Conservation (phyloP, 2,797 vertebrate genomes). For the Sus cebifrons region DNA sequence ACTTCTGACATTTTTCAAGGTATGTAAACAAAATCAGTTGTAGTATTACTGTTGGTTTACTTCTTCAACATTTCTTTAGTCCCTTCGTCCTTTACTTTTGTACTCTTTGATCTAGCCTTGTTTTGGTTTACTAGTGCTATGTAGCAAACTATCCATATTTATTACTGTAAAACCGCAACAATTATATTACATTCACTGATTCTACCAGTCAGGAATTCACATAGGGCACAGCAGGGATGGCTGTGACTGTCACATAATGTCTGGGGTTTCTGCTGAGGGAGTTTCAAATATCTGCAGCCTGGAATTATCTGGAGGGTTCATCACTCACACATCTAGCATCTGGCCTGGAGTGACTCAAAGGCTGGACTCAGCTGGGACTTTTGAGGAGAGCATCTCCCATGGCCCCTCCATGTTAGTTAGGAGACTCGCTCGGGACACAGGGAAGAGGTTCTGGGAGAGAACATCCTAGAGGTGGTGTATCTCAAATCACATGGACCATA, state of each 20-base stretch:
- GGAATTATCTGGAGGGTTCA: not conserved
- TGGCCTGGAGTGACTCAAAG: not conserved
- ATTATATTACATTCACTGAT: not conserved
- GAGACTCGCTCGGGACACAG: rapidly evolving
- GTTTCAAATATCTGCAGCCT: not conserved
- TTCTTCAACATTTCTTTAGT: not conserved
- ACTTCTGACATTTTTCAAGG: not conserved
- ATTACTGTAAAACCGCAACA: not conserved
- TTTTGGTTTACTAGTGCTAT: not conserved
- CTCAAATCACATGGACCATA: too few relatives aligned
- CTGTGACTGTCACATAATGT: not conserved
- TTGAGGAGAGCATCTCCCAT: not conserved
- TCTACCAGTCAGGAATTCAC: not conserved
- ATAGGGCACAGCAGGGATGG: not conserved
- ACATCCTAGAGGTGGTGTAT: not conserved
- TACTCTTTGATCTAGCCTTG: not conserved
- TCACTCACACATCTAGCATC: not conserved
- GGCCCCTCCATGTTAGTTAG: rapidly evolving
- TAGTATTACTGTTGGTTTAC: not conserved
- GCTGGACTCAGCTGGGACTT: not conserved
- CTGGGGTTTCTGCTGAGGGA: not conserved
- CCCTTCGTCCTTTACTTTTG: not conserved
- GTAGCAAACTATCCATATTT: not conserved
- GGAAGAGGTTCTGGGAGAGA: not conserved
- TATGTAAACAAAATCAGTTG: not conserved